Conservation (phyloP, 2,797 vertebrate species). For the Chrysocyon brachyurus region DNA sequence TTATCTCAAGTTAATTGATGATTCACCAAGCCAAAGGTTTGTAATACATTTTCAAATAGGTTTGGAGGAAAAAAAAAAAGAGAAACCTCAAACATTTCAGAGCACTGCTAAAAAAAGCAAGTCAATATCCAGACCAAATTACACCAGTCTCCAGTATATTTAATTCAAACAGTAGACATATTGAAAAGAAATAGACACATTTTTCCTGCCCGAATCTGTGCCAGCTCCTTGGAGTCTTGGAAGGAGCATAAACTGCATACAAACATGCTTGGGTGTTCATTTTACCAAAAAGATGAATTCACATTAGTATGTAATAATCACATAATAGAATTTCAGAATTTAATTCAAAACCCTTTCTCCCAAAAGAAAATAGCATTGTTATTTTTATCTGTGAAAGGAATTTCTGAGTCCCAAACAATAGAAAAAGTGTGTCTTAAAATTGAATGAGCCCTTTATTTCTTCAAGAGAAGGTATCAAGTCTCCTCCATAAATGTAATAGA, state of each 20-base stretch:
- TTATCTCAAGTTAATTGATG: neutral
- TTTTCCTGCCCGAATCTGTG: conserved; percentile 31
- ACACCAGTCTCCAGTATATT: conserved; percentile 5
- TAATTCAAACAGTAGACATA: conserved; percentile 56
- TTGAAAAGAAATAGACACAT: conserved; percentile 55
- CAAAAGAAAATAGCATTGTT: conserved; percentile 3
- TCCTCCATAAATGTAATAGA: neutral
- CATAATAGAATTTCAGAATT: conserved; percentile 18
- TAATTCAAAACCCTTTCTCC: neutral
- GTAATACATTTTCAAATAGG: conserved; percentile 16
- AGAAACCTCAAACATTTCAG: neutral
- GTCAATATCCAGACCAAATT: conserved; percentile 2
- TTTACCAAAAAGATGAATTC: conserved; percentile 49
- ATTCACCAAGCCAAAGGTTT: conserved; percentile 9
- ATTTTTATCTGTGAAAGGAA: neutral
- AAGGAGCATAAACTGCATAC: conserved; percentile 12
- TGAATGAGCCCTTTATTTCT: conserved; percentile 18
- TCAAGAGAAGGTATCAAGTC: neutral
- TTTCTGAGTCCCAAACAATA: conserved; percentile 44
- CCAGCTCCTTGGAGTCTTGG: conserved; percentile 28
- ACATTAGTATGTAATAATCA: neutral
- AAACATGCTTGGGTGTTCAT: conserved; percentile 38
- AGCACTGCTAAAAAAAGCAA: conserved; percentile 41
- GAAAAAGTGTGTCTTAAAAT: conserved; percentile 32
- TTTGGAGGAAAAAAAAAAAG: neutral